Conservation (phyloP, 2,888 invertebrate genomes). For the Blastobasis lacticolella region DNA sequence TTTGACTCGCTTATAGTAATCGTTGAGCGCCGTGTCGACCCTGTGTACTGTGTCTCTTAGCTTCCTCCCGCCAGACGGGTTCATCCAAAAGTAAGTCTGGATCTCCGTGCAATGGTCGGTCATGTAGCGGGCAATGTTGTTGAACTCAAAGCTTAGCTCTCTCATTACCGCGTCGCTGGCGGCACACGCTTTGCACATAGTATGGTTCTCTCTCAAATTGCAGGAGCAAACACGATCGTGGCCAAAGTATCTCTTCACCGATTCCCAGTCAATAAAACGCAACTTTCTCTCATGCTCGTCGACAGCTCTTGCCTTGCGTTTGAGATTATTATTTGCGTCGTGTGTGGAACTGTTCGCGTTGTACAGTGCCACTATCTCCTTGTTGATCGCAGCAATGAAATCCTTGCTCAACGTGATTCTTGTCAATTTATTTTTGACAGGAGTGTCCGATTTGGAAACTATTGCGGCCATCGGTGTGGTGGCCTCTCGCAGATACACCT, state of each 20-base stretch:
- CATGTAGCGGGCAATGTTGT: slow-evolving; percentile 48
- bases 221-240: slow-evolving; percentile 46
- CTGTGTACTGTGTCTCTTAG: slow-evolving; percentile 42
- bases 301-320: background rate
- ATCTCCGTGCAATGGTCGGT: slow-evolving; percentile 55
- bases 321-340: background rate
- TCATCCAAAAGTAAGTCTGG: slow-evolving; percentile 54
- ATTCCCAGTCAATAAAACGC: slow-evolving; percentile 29
- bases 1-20: slow-evolving; percentile 49
- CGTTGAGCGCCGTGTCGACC: slow-evolving; percentile 39
- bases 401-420: slow-evolving; percentile 37
- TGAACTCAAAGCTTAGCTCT: slow-evolving; percentile 51
- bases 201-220: slow-evolving; percentile 38
- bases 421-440: slow-evolving; percentile 13
- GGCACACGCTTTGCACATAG: slow-evolving; percentile 51
- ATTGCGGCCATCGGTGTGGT: background rate
- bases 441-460: background rate
- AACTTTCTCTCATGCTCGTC: background rate
- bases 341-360: background rate
- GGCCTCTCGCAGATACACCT: slow-evolving; percentile 1
- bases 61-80: slow-evolving; percentile 48
- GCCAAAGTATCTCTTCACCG: slow-evolving; percentile 37
- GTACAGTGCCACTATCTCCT: slow-evolving; percentile 33
- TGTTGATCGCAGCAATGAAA: slow-evolving; percentile 37
- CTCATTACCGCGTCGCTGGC: slow-evolving; percentile 50